Conservation (phyloP, 2,797 vertebrate species). For the Varecia variegata region DNA sequence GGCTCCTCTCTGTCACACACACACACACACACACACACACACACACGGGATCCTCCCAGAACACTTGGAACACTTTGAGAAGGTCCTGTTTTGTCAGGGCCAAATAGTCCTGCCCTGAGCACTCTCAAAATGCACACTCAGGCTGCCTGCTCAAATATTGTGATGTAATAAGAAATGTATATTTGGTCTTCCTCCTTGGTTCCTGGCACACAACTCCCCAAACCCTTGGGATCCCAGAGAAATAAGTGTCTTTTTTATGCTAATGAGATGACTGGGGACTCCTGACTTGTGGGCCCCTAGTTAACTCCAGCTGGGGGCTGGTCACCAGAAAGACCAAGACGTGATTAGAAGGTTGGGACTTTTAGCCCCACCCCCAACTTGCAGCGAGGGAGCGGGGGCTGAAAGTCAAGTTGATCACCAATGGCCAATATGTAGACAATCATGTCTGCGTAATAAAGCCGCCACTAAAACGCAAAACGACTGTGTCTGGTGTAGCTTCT, state of each 20-base stretch:
- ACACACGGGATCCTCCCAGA: not conserved
- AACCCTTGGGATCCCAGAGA: not conserved
- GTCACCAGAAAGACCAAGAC: not conserved
- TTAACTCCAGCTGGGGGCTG: not conserved
- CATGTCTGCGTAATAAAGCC: not conserved
- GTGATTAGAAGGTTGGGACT: not conserved
- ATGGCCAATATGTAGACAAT: not conserved
- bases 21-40: not conserved
- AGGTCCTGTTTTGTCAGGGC: not conserved
- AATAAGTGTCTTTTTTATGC: not conserved
- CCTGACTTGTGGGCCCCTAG: not conserved
- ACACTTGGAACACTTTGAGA: not conserved
- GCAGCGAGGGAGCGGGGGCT: not conserved
- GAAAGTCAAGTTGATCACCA: not conserved
- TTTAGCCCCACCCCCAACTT: not conserved
- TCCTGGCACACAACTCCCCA: not conserved
- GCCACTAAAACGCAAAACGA: not conserved
- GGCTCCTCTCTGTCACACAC: not conserved
- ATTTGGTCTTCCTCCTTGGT: not conserved
- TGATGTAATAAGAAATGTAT: not conserved
- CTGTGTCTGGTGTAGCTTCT: not conserved
- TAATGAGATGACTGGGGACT: not conserved
- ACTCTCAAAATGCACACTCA: not conserved
- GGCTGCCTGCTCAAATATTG: not conserved
- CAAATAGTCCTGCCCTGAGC: not conserved